phyloP scores from a whole-genome alignment of 2,113 vertebrate species.

The Perca fluviatilis region DNA sequence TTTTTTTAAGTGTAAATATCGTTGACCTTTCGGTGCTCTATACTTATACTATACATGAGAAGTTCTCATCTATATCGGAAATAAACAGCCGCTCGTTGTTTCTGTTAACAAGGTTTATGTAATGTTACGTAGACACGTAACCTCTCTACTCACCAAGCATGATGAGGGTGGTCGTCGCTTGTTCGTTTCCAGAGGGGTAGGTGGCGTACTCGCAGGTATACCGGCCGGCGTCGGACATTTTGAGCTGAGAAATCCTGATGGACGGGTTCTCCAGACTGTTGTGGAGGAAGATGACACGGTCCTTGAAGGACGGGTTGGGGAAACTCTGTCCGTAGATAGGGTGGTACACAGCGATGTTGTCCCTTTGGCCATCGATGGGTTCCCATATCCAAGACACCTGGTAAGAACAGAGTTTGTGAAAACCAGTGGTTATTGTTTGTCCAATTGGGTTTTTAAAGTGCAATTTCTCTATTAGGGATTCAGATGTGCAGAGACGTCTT shows the following conservation, averaged over 20 bases:
- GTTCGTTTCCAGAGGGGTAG: slow-evolving; percentile 88
- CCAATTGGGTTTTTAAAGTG: background rate
- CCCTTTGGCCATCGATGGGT: slow-evolving; percentile 63
- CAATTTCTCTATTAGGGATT: background rate
- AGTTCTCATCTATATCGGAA: background rate
- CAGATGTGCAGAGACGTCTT: background rate
- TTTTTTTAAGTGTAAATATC: background rate
- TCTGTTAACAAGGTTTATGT: background rate
- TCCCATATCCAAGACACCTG: slow-evolving; percentile 87
- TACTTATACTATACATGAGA: background rate
- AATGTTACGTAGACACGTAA: background rate
- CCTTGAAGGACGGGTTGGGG: slow-evolving; percentile 75
- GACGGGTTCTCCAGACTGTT: slow-evolving; percentile 82
- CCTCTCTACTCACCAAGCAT: slow-evolving; percentile 80
- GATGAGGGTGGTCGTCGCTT: slow-evolving; percentile 83
- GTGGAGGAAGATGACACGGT: slow-evolving; percentile 79
- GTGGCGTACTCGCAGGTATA: slow-evolving; percentile 91
- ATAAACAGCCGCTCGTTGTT: background rate
- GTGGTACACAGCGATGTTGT: slow-evolving; percentile 88
- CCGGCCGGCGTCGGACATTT: slow-evolving; percentile 85
- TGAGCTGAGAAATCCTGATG: slow-evolving; percentile 81
- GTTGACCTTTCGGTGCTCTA: slow-evolving; percentile 21
- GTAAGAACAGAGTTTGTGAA: background rate
- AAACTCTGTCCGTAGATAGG: slow-evolving; percentile 84
- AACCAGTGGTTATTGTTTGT: background rate